Evolutionary conservation across 2,888 invertebrate species (phyloP).

Genomic region (Cataglyphis cursor): DNA sequence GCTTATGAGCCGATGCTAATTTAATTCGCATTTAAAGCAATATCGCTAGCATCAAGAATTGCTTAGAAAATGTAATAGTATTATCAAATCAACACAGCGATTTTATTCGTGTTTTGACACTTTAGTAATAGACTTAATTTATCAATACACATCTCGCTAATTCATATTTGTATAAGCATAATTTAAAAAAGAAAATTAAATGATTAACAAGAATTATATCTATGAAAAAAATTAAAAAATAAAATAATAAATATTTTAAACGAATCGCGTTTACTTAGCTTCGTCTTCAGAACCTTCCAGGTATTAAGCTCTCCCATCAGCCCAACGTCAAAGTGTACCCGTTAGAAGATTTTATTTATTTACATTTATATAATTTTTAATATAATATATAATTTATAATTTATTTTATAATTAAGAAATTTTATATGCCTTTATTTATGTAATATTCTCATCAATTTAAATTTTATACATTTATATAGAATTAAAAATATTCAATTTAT

Average conservation of each 20-base stretch:
- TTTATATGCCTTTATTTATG: no score
- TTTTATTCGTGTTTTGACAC: slow-evolving; percentile 11
- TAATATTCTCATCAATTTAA: not conserved
- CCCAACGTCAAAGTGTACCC: no score
- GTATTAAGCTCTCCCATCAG: no score
- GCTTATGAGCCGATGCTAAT: slow-evolving; percentile 49
- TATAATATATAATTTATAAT: no score
- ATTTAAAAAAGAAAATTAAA: not conserved
- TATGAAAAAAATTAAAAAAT: not conserved
- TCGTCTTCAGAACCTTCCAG: no score
- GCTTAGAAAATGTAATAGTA: not conserved
- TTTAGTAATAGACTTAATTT: not conserved
- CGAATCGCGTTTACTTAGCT: no score
- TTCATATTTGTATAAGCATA: not conserved
- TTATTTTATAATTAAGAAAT: no score
- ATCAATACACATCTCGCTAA: not conserved
- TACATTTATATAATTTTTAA: no score
- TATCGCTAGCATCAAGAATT: slow-evolving; percentile 31
- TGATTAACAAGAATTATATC: not conserved
- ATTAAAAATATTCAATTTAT: not conserved
- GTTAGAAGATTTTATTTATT: no score
- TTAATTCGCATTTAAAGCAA: slow-evolving; percentile 46
- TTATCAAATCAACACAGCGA: slow-evolving; percentile 2
- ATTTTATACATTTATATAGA: not conserved
- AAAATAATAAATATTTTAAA: no score